Conservation (phyloP, 2,113 vertebrate genomes). For the Amphiprion percula region DNA sequence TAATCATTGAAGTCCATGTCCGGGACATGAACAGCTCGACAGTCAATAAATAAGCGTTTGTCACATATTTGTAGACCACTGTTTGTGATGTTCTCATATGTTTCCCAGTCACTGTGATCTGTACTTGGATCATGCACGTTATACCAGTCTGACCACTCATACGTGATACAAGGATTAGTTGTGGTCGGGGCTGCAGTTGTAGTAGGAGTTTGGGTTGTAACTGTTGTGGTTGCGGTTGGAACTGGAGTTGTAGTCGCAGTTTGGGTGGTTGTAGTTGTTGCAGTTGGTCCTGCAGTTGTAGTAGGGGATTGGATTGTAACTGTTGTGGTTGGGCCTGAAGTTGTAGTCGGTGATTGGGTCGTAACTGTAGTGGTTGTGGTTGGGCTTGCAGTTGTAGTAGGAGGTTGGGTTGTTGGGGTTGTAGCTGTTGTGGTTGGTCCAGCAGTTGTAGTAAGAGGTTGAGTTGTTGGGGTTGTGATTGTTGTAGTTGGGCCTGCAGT, state of each 20-base stretch:
- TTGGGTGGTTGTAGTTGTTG: neutral
- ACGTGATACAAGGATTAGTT: conserved; percentile 22
- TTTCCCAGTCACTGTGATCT: conserved; percentile 71
- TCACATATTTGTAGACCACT: conserved; percentile 38
- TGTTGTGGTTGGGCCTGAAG: neutral
- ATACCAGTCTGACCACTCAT: conserved; percentile 71
- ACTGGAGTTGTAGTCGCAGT: neutral
- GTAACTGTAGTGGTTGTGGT: neutral
- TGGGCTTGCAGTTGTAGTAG: neutral
- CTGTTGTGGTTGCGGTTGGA: conserved; percentile 1
- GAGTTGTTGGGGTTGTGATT: neutral
- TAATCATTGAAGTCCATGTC: conserved; percentile 4
- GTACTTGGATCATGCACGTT: conserved; percentile 19
- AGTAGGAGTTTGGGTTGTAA: neutral
- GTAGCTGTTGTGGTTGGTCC: neutral
- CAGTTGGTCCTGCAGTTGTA: neutral
- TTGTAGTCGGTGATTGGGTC: neutral
- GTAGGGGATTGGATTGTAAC: neutral
- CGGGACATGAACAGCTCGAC: conserved; percentile 4
- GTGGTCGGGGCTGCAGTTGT: neutral
- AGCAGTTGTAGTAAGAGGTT: neutral
- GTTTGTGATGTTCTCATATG: conserved; percentile 69
- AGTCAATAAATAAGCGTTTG: conserved; percentile 21
- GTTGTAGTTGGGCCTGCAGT: neutral
- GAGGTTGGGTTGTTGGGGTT: neutral